Percentiles rank a stretch among this genome's conserved stretches.
Conservation (phyloP, 2,797 vertebrate species). For the Zonotrichia albicollis region DNA sequence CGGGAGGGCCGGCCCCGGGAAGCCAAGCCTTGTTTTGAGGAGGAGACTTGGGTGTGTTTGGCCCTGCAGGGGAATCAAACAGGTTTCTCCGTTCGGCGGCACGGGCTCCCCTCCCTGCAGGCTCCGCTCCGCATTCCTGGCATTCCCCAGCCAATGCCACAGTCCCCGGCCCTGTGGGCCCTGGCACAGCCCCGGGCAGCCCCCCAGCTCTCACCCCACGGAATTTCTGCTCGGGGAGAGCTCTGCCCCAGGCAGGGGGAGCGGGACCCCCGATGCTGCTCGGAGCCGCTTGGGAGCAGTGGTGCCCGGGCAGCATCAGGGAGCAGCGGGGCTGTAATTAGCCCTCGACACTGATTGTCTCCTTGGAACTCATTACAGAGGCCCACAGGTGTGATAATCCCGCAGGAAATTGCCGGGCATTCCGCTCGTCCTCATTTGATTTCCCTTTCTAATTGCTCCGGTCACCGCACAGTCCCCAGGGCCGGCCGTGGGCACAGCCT, state of each 20-base stretch:
- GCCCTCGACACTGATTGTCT: neutral
- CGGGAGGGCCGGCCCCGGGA: constrained; percentile 38
- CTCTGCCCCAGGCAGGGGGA: rapidly evolving
- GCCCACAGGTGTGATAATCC: neutral
- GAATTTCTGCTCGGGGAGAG: neutral
- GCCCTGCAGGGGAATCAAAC: constrained; percentile 76
- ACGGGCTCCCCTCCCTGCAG: constrained; percentile 40
- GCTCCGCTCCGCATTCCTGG: constrained; percentile 64
- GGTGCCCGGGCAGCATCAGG: neutral
- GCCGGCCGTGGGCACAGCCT: rapidly evolving
- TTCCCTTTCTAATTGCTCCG: neutral
- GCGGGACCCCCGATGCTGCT: neutral
- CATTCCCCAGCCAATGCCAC: constrained; percentile 32
- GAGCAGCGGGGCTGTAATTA: neutral
- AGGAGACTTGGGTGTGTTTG: constrained; percentile 70
- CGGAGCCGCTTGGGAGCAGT: rapidly evolving
- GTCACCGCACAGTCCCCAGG: neutral
- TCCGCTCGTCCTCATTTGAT: neutral
- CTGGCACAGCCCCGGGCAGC: neutral
- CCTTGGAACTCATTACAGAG: neutral
- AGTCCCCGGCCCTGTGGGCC: neutral
- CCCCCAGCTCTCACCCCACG: neutral
- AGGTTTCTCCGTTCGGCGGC: constrained; percentile 72
- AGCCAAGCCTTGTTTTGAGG: constrained; percentile 71
- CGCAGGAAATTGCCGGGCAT: neutral